Base-by-base conservation (phyloP, 2,113 vertebrate genomes). In the Myanophis thanlyinensis region DNA sequence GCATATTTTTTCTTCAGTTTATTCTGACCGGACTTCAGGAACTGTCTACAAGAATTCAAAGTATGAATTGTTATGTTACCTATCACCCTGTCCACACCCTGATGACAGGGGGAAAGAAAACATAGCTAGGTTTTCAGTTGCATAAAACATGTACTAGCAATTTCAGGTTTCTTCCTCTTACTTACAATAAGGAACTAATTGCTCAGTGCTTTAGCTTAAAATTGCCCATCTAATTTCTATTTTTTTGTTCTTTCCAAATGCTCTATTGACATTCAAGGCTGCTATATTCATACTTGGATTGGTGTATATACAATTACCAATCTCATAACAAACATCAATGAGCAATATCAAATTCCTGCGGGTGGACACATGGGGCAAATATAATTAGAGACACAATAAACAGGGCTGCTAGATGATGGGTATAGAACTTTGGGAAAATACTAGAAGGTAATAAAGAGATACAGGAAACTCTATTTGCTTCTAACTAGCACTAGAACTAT, bases 241-340 rank as follows among this genome's bases (percentile, higher is more conserved):
- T 13, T 35, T 48, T 88, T n/a, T 59, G n/a, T 89, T 49, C 52
- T 56, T 59, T 12, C 6, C 11, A 89, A 84, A 84, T 56, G 44
- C 67, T 40, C 84, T 40, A n/a, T 18, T 35, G 47, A 30, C 40
- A 47, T n/a, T 52, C 62, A 54, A 46, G 23, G 18, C 23, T 87
- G 44, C 59, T 44, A 59, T 86, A 62, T 47, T 89, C 87, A 89
- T 89, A 84, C 30, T 56, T 92, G 62, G 44, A 89, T 92, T 52
- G 87, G 44, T 88, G 52, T 92, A 30, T 56, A 30, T 7, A 9
- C 27, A 84, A 48, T 89, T 47, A 89, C 35, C 51, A 89, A 54
- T 40, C 52, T 23, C 87, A 89, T 1, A n/a, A 35, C 15, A 89
- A 89, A 84, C 5, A 11, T 35, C 25, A 84, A 54, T 20, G 8